Evolutionary conservation across 1,140 invertebrate genomes (phyloP), one percentile per base, ranked within the genome.

Genomic region (Drosophila albomicans): DNA sequence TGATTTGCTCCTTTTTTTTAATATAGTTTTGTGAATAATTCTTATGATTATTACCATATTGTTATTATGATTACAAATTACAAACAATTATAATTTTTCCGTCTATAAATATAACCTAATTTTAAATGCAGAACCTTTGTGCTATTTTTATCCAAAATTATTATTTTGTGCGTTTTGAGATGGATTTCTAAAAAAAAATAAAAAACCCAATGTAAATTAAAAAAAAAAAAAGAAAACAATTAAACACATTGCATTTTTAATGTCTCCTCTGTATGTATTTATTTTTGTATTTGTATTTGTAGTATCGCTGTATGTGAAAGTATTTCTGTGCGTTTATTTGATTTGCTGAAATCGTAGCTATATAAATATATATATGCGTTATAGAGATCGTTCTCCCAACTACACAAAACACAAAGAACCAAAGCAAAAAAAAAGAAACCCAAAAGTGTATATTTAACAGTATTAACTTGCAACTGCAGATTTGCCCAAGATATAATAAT

Each of bases 141-240:
- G 82, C 82, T 86, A 86, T 82, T 75, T 54, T 75, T 54, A 79
- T 69, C 48, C 20, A 25, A 25, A 41, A 75, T 87, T 87, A 87
- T 87, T 58, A 86, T 86, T 87, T 85, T 85, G 78, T 85, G 82
- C 82, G 81, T 85, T 87, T 79, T 87, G 72, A 86, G 79, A 87
- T 87, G 82, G 76, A 87, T 87, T 87, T 87, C 82, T 67, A 82
- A 74, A 76, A 79, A 68, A 16, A 46, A 20, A 20, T 2, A 20
- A 20, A 61, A 79, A 77, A 69, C 82, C 66, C 82, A 87, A 79
- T 87, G 77, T 87, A 87, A 79, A 79, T 82, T 87, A 46, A 67
- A 81, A 43, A 78, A 66, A n/a, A 78, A 78, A 64, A 59, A 25
- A 25, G n/a, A 58, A 41, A 35, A 56, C 63, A 71, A 48, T 65